Base-by-base conservation (phyloP, 2,113 vertebrate genomes). In the Myanophis thanlyinensis region DNA sequence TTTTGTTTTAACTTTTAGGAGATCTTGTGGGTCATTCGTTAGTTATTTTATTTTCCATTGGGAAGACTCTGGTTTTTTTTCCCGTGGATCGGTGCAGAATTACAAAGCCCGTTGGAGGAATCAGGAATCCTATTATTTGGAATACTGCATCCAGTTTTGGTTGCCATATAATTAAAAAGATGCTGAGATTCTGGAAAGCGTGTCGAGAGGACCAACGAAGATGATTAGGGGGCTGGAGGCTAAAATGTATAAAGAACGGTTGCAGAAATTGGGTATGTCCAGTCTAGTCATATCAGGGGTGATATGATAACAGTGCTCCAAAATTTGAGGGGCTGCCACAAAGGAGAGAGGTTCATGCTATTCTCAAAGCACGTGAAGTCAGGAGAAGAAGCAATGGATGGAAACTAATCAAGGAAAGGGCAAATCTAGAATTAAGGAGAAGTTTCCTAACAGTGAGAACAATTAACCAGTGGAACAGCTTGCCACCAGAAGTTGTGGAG, bases 1-100 rank as follows among this genome's bases (percentile, higher is more conserved):
- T 62, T 93, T 94, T 85, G n/a, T n/a, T 94, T 95, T 96, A 93
- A 80, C 90, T 93, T 96, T 93, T 91, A 93, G 95, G 95, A 95
- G 91, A 90, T n/a, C 93, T 94, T 59, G 97, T 96, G 90, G 93
- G 91, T 94, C 62, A 94, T 96, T 95, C 93, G 85, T 93, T 59
- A 51, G 12, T 93, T 93, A 91, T 95, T 95, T 95, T 94, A 40
- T 22, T 80, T 80, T 90, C 90, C 85, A 62, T 48, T 12, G 12
- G 27, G 59, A 92, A 85, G 80, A 95, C 92, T 62, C 44, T 13
- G 25, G 30, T 25, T 27, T 62, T 62, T 96, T 48, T 47, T 30
- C 51, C 53, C 4, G 6, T 23, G 80, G 6, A 85, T 30, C 15
- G 18, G 27, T 25, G 25, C 3, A 56, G 59, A 23, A 15, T 23